A percentile compares a stretch with the other conserved stretches of the same genome.
Conservation (phyloP, 2,113 vertebrate genomes). For the Microtus montanus region DNA sequence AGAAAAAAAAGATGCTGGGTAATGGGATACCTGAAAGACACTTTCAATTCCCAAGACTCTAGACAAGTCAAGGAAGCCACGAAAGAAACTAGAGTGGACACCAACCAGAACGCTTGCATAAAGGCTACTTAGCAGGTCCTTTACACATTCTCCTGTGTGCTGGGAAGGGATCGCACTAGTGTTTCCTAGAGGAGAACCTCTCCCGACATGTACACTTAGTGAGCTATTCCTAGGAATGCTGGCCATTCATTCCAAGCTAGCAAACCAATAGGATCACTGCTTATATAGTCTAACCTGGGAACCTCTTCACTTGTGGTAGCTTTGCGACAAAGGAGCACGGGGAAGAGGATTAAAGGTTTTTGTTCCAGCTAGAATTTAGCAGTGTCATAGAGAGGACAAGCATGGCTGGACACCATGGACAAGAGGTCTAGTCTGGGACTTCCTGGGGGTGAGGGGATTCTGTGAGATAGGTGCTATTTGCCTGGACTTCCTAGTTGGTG, state of each 20-base stretch:
- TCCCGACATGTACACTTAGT: background rate
- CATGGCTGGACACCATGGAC: too few relatives aligned
- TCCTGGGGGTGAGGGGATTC: too few relatives aligned
- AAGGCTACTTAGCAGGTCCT: background rate
- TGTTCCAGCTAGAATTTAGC: background rate
- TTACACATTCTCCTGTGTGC: background rate
- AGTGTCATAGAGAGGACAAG: background rate
- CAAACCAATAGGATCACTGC: background rate
- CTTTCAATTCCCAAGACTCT: background rate
- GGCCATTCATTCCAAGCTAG: background rate
- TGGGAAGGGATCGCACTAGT: background rate
- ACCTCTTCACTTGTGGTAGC: background rate
- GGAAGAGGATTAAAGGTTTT: too few relatives aligned
- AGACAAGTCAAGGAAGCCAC: background rate
- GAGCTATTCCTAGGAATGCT: background rate
- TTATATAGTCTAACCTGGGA: background rate
- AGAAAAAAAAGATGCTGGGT: background rate
- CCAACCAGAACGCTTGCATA: background rate
- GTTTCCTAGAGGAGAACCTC: background rate
- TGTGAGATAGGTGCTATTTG: background rate
- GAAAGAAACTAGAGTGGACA: background rate
- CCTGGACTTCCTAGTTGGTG: background rate
- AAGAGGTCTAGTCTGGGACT: background rate
- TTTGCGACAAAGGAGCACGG: background rate
- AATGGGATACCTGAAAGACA: background rate